These are phyloP conservation scores for Pseudomyrmex flavicornis DNA, from an alignment of 1,140 invertebrate genomes.

Conservation along the genomic window DNA sequence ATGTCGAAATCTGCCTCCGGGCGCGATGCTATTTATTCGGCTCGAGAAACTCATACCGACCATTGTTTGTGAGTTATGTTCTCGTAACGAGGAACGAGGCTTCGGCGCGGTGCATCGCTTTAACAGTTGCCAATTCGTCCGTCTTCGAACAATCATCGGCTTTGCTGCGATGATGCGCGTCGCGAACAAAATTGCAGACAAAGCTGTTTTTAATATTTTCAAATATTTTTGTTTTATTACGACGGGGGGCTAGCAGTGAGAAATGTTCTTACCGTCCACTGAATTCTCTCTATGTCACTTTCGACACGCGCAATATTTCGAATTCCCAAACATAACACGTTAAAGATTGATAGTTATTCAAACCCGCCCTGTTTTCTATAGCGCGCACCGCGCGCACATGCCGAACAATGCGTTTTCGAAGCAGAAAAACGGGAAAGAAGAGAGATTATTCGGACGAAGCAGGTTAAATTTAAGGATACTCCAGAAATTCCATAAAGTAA, in stretches of 20 bases:
- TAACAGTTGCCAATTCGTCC: slow-evolving; percentile 68
- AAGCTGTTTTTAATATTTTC: slow-evolving; percentile 1
- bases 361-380: slow-evolving; percentile 20
- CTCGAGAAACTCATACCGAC: slow-evolving; percentile 61
- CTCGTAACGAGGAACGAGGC: slow-evolving; percentile 70
- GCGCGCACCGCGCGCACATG: background rate
- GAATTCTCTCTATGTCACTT: background rate
- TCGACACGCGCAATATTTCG: background rate
- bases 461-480: slow-evolving; percentile 68
- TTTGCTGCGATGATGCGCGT: slow-evolving; percentile 4
- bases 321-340: background rate
- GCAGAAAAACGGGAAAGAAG: slow-evolving; percentile 26
- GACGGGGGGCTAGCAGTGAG: background rate
- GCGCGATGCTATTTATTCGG: slow-evolving; percentile 70
- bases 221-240: background rate
- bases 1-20: slow-evolving; percentile 64
- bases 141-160: slow-evolving; percentile 36
- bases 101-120: slow-evolving; percentile 49
- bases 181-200: slow-evolving; percentile 28
- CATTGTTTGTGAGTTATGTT: slow-evolving; percentile 75
- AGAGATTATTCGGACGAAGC: slow-evolving; percentile 47
- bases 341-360: slow-evolving; percentile 17
- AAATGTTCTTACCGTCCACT: background rate
- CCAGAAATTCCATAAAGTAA: slow-evolving; percentile 73
- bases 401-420: slow-evolving; percentile 21